These are phyloP conservation scores for Eurosta solidaginis DNA, from an alignment of 1,140 invertebrate species.

Conservation along the genomic window DNA sequence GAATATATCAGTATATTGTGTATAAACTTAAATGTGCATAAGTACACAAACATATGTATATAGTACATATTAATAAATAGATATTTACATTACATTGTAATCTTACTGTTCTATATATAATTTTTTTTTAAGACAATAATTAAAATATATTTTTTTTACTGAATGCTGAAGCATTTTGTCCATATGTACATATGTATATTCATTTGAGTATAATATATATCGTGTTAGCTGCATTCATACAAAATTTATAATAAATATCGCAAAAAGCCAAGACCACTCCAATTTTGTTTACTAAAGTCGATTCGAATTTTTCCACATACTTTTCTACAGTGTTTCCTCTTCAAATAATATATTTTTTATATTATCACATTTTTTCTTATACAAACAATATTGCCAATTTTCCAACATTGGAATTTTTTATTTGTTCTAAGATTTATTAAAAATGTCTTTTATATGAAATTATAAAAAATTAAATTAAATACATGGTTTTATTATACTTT, in stretches of 20 bases:
- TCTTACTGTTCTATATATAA: no score
- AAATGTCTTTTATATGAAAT: neutral
- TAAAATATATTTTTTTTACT: no score
- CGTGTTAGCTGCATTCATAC: neutral
- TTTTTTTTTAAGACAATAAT: no score
- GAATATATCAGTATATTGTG: neutral
- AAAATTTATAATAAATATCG: neutral
- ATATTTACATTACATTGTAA: neutral
- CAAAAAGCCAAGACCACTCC: neutral
- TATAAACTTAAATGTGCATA: slow-evolving; percentile 5
- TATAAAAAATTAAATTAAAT: no score
- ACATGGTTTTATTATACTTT: no score
- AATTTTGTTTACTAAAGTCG: neutral
- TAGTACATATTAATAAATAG: neutral
- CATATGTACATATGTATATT: neutral
- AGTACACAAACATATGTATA: no score
- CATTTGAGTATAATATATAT: neutral
- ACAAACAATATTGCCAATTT: neutral
- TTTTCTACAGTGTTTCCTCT: no score
- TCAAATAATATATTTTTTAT: no score
- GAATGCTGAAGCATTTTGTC: no score
- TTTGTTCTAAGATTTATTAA: neutral
- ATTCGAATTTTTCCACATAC: no score
- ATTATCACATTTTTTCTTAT: slow-evolving; percentile 1
- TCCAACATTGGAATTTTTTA: no score